Evolutionary conservation across 92 coral and sea anemone species (phyloP).

Genomic region (Heteractis magnifica): DNA sequence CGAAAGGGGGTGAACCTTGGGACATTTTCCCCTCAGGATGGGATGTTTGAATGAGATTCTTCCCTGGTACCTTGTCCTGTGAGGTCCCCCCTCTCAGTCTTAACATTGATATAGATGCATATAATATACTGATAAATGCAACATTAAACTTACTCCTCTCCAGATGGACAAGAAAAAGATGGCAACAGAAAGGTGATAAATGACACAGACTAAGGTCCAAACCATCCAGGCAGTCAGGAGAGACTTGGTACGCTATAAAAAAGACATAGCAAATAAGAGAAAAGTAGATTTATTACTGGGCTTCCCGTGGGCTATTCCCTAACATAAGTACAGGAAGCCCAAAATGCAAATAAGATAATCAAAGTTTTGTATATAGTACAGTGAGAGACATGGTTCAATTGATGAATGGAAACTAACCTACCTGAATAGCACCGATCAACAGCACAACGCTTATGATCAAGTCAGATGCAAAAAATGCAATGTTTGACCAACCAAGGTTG

Average conservation of each 20-base stretch:
- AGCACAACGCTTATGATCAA: not conserved
- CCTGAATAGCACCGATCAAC: slow-evolving; percentile 20
- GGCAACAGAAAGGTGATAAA: slow-evolving; percentile 16
- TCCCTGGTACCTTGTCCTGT: too few species aligned
- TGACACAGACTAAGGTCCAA: not conserved
- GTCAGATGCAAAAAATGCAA: slow-evolving; percentile 14
- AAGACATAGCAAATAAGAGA: not conserved
- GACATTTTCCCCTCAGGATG: not conserved
- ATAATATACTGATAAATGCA: not conserved
- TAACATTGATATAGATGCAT: too few species aligned
- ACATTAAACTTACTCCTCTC: slow-evolving; percentile 14
- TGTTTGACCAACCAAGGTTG: slow-evolving; percentile 30
- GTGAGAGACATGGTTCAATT: not conserved
- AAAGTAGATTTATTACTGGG: not conserved
- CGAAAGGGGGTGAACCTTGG: not conserved
- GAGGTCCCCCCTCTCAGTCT: too few species aligned
- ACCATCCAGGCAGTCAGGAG: slow-evolving; percentile 2
- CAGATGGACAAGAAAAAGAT: slow-evolving; percentile 18
- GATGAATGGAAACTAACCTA: not conserved
- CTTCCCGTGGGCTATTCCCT: not conserved
- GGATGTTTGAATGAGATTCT: too few species aligned
- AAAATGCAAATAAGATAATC: not conserved
- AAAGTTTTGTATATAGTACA: not conserved
- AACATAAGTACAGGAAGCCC: not conserved
- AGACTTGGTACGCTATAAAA: not conserved